phyloP scores from a whole-genome alignment of 2,113 vertebrate species.

The Misgurnus mizolepis region DNA sequence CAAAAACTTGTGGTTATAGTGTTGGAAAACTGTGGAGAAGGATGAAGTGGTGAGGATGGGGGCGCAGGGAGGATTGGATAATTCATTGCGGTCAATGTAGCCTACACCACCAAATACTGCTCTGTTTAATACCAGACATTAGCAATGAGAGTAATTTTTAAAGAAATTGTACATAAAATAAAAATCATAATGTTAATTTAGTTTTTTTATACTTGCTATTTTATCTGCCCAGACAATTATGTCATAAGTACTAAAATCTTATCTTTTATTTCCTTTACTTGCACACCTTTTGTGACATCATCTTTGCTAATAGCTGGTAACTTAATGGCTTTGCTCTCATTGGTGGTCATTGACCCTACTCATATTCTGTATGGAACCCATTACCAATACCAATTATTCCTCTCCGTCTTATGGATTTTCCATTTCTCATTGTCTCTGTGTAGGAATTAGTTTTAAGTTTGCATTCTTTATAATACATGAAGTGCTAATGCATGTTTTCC shows the following conservation, averaged over 20 bases:
- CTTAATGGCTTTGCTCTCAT: not conserved
- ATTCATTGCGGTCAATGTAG: not conserved
- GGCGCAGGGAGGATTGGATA: not conserved
- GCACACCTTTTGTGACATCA: not conserved
- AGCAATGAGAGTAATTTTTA: too few relatives aligned
- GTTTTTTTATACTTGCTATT: not conserved
- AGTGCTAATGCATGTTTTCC: not conserved
- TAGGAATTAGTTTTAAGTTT: not conserved
- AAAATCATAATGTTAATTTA: not conserved
- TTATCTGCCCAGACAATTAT: not conserved
- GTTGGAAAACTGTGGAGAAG: not conserved
- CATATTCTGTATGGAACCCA: not conserved
- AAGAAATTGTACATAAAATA: too few relatives aligned
- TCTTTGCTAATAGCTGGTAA: not conserved
- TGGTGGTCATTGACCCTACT: not conserved
- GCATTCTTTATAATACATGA: not conserved
- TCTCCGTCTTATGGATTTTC: not conserved
- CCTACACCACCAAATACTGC: not conserved
- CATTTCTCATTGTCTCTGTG: not conserved
- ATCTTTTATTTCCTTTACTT: not conserved
- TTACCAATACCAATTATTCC: not conserved
- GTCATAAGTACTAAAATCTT: not conserved
- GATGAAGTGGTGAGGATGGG: not conserved
- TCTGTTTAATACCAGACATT: not conserved
- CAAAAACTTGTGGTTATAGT: slow-evolving; percentile 15